Percentiles rank a stretch among this genome's conserved stretches.
phyloP scores from a whole-genome alignment of 2,797 vertebrate species.

The Gorsachius magnificus region DNA sequence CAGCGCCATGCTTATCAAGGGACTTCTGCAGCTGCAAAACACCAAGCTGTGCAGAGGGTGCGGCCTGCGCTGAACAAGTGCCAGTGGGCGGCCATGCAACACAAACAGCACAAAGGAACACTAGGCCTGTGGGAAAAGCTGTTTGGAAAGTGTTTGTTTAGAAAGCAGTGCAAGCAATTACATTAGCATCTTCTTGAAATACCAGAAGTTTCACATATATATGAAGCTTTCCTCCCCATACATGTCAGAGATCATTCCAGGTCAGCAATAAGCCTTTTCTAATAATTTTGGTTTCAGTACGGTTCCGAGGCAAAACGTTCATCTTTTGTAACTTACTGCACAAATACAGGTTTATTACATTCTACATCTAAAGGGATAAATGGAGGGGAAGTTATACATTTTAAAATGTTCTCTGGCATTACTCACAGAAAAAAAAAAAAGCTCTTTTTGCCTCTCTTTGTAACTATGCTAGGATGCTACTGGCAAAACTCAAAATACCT shows the following conservation, averaged over 20 bases:
- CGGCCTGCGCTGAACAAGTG: not conserved
- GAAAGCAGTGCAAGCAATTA: constrained; percentile 26
- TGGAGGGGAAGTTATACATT: not conserved
- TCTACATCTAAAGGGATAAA: not conserved
- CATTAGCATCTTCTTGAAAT: constrained; percentile 48
- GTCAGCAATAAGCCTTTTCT: not conserved
- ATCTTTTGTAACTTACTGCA: not conserved
- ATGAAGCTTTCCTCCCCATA: not conserved
- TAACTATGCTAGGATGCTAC: not conserved
- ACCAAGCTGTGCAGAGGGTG: not conserved
- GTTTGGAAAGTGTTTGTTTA: constrained; percentile 26
- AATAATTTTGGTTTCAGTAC: not conserved
- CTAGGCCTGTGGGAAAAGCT: constrained; percentile 33
- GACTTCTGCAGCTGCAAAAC: not conserved
- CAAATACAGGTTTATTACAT: not conserved
- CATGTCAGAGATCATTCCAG: constrained; percentile 2
- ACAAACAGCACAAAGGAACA: constrained; percentile 26
- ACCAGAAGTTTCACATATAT: constrained; percentile 29
- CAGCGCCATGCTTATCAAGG: not conserved
- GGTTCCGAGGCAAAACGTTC: not conserved
- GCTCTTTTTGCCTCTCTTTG: not conserved
- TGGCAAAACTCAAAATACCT: not conserved
- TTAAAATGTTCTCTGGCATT: not conserved
- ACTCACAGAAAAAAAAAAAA: not conserved
- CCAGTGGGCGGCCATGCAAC: not conserved